These are phyloP conservation scores for Psephotus haematonotus DNA, from an alignment of 2,113 vertebrate species.

Conservation along the genomic window DNA sequence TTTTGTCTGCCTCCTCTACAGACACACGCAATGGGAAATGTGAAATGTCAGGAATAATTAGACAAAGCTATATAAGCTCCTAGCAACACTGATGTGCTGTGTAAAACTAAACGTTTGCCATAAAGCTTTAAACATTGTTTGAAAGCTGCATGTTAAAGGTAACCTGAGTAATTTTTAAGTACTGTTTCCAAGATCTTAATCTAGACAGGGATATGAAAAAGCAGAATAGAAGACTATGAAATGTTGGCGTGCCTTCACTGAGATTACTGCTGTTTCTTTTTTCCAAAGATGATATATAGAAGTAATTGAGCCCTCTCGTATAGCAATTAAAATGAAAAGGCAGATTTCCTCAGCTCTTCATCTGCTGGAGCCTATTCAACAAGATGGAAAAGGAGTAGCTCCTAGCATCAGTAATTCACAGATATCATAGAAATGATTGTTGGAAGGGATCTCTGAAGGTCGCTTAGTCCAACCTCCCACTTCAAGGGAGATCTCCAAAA, in stretches of 20 bases:
- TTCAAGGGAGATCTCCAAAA: background rate
- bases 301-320: background rate
- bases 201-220: background rate
- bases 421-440: background rate
- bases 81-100: conserved; percentile 25
- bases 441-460: background rate
- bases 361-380: background rate
- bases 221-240: background rate
- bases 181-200: background rate
- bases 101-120: conserved; percentile 24
- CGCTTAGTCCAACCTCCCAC: background rate
- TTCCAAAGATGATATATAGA: background rate
- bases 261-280: background rate
- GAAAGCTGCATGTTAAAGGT: conserved; percentile 39
- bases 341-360: background rate
- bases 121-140: conserved; percentile 34
- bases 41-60: conserved; percentile 73
- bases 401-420: background rate
- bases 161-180: conserved; percentile 13
- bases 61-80: conserved; percentile 37
- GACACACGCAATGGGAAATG: conserved; percentile 22
- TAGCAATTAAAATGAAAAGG: conserved; percentile 11
- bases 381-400: background rate
- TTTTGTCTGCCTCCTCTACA: conserved; percentile 53
- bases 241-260: background rate